Conservation (phyloP, 1,140 invertebrate species). For the fruit fly (Drosophila melanogaster) region Release_6_plus_ISO1_MT NT_033777.3:10989501-10990000, state of each 20-base stretch:
- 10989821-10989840: constrained; percentile 28
- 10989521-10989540: constrained; percentile 54
- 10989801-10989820: constrained; percentile 37
- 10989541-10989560: constrained; percentile 17
- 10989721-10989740: not conserved
- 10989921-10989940: constrained; percentile 39
- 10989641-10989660: constrained; percentile 55
- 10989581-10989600: constrained; percentile 58
- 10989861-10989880: no score
- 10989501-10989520: constrained; percentile 57
- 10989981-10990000: constrained; percentile 76
- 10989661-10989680: not conserved
- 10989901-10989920: constrained; percentile 42
- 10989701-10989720: constrained; percentile 47
- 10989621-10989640: constrained; percentile 75
- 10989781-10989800: constrained; percentile 15
- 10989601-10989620: constrained; percentile 62
- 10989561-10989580: constrained; percentile 17
- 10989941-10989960: constrained; percentile 9
- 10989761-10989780: constrained; percentile 40
- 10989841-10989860: constrained; percentile 16
- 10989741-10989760: constrained; percentile 8
- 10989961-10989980: constrained; percentile 54
- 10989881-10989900: constrained; percentile 14
- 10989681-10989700: constrained; percentile 23